Conservation (phyloP, 2,113 vertebrate genomes). For the Xyliphius kryptos region DNA sequence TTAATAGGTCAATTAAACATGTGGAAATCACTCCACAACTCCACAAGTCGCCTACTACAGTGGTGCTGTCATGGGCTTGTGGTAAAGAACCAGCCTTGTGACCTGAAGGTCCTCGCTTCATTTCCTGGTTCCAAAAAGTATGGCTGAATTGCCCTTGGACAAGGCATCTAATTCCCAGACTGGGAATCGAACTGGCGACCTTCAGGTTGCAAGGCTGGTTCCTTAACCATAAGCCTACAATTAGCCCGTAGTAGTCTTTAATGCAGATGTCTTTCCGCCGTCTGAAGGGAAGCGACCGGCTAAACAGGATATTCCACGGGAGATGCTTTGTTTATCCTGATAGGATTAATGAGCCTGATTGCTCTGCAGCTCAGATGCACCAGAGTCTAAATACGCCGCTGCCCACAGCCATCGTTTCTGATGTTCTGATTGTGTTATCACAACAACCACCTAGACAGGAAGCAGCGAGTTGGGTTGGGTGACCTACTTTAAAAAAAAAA, state of each 20-base stretch:
- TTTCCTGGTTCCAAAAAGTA: no score
- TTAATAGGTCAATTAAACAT: no score
- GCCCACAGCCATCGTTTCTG: constrained; percentile 2
- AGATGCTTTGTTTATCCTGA: constrained; percentile 10
- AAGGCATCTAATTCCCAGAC: no score
- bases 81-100: no score
- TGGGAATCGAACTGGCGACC: no score
- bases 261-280: neutral
- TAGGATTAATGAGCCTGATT: constrained; percentile 9
- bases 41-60: no score
- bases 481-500: neutral
- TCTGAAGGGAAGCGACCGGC: constrained; percentile 1
- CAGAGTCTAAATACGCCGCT: neutral
- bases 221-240: no score
- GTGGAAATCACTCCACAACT: no score
- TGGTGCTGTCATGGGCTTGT: no score
- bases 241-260: neutral
- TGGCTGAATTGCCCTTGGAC: no score
- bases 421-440: neutral
- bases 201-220: no score
- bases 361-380: neutral
- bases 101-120: no score
- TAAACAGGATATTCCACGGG: constrained; percentile 18
- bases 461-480: neutral
- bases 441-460: neutral